These are phyloP conservation scores for Sapajus apella DNA, from an alignment of 2,113 vertebrate species.

Conservation along the genomic window DNA sequence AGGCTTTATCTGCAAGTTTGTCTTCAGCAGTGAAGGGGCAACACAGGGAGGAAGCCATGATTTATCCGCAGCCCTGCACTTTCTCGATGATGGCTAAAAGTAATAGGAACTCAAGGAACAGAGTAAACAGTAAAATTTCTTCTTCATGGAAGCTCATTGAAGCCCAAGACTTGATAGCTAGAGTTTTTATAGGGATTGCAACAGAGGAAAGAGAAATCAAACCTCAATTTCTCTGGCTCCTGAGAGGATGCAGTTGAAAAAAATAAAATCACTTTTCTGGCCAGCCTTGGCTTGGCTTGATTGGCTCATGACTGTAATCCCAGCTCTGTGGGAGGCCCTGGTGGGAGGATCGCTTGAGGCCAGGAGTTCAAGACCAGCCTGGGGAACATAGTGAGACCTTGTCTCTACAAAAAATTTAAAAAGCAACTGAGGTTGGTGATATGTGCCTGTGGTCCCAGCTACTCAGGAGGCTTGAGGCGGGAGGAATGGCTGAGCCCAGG, in stretches of 20 bases:
- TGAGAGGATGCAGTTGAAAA: neutral
- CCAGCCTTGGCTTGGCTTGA: too few species aligned
- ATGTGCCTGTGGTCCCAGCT: too few species aligned
- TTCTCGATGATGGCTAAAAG: neutral
- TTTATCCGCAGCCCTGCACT: neutral
- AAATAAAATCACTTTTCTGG: neutral
- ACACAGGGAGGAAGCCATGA: fast-evolving
- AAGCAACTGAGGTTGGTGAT: too few species aligned
- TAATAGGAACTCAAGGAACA: neutral
- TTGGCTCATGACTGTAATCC: too few species aligned
- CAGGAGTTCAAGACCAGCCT: too few species aligned
- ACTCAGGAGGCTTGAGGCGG: too few species aligned
- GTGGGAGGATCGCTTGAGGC: too few species aligned
- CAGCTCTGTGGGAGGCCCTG: too few species aligned
- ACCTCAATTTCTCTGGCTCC: neutral
- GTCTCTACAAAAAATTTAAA: too few species aligned
- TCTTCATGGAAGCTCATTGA: neutral
- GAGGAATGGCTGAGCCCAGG: too few species aligned
- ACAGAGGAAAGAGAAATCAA: neutral
- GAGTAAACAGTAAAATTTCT: neutral
- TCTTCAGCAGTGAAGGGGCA: neutral
- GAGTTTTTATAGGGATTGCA: neutral
- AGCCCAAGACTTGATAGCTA: neutral
- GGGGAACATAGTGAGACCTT: too few species aligned
- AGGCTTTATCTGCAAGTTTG: neutral